Percentiles rank a stretch among this genome's conserved stretches.
phyloP scores from a whole-genome alignment of 2,888 invertebrate species.

The Blastobasis adustella region DNA sequence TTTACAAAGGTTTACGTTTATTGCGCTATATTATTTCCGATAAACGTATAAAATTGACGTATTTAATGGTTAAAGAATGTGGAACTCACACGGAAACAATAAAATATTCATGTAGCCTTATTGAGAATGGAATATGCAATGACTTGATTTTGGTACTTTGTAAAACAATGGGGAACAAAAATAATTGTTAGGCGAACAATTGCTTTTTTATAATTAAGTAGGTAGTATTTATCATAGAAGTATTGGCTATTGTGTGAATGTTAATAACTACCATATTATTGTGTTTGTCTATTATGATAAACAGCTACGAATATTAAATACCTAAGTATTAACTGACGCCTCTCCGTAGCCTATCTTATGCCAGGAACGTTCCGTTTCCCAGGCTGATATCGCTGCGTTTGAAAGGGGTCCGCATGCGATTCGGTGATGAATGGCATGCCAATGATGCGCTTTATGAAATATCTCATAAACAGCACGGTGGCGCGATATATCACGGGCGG shows the following conservation, averaged over 20 bases:
- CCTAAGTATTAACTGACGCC: too few relatives aligned
- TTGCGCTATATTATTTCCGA: slow-evolving; percentile 1
- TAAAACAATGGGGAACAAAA: background rate
- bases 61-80: background rate
- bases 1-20: slow-evolving; percentile 1
- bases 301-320: too few relatives aligned
- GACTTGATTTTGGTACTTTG: background rate
- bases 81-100: background rate
- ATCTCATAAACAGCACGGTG: slow-evolving; percentile 57
- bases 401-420: too few relatives aligned
- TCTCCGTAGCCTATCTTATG: too few relatives aligned
- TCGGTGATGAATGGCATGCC: slow-evolving; percentile 48
- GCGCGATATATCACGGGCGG: slow-evolving; percentile 63
- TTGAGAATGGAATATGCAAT: background rate
- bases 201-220: background rate
- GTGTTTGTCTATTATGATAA: too few relatives aligned
- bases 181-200: background rate
- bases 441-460: slow-evolving; percentile 60
- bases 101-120: background rate
- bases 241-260: too few relatives aligned
- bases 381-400: too few relatives aligned
- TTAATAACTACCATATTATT: too few relatives aligned
- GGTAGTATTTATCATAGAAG: too few relatives aligned
- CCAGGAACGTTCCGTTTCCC: too few relatives aligned
- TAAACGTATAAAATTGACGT: background rate